Evolutionary conservation across 2,797 vertebrate genomes (phyloP).

Genomic region (Pipistrellus nathusii): DNA sequence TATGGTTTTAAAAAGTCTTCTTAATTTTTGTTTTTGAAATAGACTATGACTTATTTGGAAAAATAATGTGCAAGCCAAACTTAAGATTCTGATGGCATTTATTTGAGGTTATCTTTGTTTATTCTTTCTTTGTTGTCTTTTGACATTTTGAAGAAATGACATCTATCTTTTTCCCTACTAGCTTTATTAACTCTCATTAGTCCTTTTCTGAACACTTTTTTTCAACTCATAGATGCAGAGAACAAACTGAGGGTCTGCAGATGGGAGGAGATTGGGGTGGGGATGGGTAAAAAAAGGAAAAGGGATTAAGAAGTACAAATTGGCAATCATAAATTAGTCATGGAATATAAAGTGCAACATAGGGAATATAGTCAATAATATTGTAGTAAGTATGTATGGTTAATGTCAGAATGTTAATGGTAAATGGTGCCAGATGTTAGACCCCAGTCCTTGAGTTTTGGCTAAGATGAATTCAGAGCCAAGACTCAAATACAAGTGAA

Average conservation of each 20-base stretch:
- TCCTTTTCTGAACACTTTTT: neutral
- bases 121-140: neutral
- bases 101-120: neutral
- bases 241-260: neutral
- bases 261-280: neutral
- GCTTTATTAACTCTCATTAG: conserved; percentile 26
- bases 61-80: neutral
- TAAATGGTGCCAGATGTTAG: neutral
- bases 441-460: neutral
- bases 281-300: neutral
- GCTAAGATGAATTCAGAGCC: neutral
- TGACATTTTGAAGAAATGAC: conserved; percentile 40
- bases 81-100: neutral
- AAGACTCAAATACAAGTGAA: neutral
- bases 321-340: neutral
- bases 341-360: neutral
- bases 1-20: neutral
- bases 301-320: neutral
- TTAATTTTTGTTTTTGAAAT: neutral
- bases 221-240: neutral
- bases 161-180: neutral
- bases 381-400: neutral
- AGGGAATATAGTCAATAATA: neutral
- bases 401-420: neutral
- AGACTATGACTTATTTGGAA: conserved; percentile 29